Base-by-base conservation (phyloP, 2,797 vertebrate genomes). In the Sardinella longiceps region DNA sequence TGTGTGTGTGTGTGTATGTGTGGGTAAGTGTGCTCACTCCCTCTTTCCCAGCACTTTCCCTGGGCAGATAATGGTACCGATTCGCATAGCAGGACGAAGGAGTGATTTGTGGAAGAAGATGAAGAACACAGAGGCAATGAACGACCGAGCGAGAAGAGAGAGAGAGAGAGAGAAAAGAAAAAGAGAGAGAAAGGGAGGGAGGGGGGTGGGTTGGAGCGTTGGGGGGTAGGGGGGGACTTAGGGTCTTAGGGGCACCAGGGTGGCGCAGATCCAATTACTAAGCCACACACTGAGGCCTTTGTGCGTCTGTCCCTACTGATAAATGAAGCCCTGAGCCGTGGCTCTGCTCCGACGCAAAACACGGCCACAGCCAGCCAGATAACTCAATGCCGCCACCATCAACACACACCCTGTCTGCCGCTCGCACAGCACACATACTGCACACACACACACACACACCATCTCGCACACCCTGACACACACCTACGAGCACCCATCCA, bases 191-290 rank as follows among this genome's bases (percentile, higher is more conserved):
- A 74, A 85, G 87, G 81, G 85, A 85, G 84, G 83, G 60, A 85
- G 87, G 86, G 89, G 81, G 81, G n/a, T n/a, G n/a, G n/a, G n/a
- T n/a, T n/a, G n/a, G n/a, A n/a, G n/a, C n/a, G n/a, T n/a, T 74
- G 70, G 88, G 85, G 84, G n/a, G 23, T 33, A 2, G 51, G 56
- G 81, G 50, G 48, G 30, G 46, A 33, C 51, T 70, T 80, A 70
- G 84, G 84, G 88, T 88, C 86, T 89, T 87, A 88, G 87, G 89
- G 91, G 88, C 90, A 89, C 88, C 84, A 88, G 88, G 88, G 87
- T 87, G 88, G 88, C 85, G 84, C 85, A 87, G 91, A 91, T 92
- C 91, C 90, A 91, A 90, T 91, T 92, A 89, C 90, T 83, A 85
- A 86, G 86, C 87, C 87, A 87, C 86, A 91, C 90, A 92, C 90